Base-by-base conservation (phyloP, 2,888 invertebrate genomes). In the Acholoe squamosa region DNA sequence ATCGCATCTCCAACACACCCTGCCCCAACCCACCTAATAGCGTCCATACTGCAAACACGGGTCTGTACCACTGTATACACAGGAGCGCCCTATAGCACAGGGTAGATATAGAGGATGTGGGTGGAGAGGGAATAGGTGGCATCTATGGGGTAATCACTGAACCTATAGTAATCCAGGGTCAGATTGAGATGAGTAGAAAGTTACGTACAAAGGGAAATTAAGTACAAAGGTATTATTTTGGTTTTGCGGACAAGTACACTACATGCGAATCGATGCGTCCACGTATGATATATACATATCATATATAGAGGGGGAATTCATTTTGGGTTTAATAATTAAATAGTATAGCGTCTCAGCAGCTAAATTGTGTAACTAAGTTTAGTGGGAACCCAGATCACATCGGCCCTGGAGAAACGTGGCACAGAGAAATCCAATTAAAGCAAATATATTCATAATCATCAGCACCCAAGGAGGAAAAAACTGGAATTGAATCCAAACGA, bases 391-490 rank as follows among this genome's bases (percentile, higher is more conserved):
- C 61, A 61, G 12, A 3, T 61, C 43, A 12, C 19, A 14, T 3
- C 5, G 61, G 22, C 19, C 25, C 28, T 28, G 16, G 25, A 71
- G 71, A 28, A 16, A 71, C 31, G 25, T 28, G 31, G 28, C 19
- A 71, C 71, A 71, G 28, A 28, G 71, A 25, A 16, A 28, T 28
- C 80, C 0, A 80, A 80, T 80, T 80, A 80, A 80, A 34, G 80
- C 80, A 80, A 80, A 80, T 80, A 80, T 80, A 80, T 80, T 33
- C 80, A 80, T 80, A 80, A 80, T 80, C 71, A 71, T 71, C 71
- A 14, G n/a, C 25, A 28, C 28, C 14, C 3, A 71, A 28, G 71
- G 31, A n/a, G n/a, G n/a, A n/a, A 71, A 71, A 71, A 71, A 71
- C 25, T 25, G 19, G 28, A 71, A 71, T 71, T n/a, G 28, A 71